phyloP scores from a whole-genome alignment of 2,888 invertebrate genomes.

The Tenthredo distinguenda region DNA sequence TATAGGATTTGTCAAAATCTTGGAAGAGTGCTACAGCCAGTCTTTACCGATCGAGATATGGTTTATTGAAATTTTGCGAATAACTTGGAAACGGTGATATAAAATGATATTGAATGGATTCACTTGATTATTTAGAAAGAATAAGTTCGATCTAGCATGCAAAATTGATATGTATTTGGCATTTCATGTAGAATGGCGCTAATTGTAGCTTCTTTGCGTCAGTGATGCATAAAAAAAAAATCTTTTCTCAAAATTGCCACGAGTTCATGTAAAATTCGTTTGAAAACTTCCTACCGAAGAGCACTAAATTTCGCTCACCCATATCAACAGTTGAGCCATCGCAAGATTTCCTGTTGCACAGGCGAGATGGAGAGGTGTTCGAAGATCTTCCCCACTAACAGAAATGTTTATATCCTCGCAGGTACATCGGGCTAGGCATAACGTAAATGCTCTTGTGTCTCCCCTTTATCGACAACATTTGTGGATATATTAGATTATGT shows the following conservation, averaged over 20 bases:
- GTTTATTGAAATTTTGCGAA: not conserved
- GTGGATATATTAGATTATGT: not conserved
- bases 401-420: conserved; percentile 88
- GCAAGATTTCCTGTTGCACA: conserved; percentile 94
- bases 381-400: conserved; percentile 86
- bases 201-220: too few species aligned
- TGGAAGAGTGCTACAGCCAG: not conserved
- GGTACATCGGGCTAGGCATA: conserved; percentile 83
- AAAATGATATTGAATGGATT: not conserved
- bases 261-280: not conserved
- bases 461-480: conserved; percentile 78
- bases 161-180: not conserved
- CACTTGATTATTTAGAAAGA: not conserved
- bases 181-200: too few species aligned
- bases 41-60: not conserved
- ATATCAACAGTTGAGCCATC: conserved; percentile 94
- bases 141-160: not conserved
- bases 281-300: not conserved
- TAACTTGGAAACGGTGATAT: not conserved
- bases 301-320: conserved; percentile 84
- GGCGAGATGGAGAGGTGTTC: conserved; percentile 93
- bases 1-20: not conserved
- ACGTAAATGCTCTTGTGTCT: conserved; percentile 85
- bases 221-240: too few species aligned
- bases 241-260: not conserved